Conservation (phyloP, 2,888 invertebrate species). For the Dasysyrphus albostriatus region DNA sequence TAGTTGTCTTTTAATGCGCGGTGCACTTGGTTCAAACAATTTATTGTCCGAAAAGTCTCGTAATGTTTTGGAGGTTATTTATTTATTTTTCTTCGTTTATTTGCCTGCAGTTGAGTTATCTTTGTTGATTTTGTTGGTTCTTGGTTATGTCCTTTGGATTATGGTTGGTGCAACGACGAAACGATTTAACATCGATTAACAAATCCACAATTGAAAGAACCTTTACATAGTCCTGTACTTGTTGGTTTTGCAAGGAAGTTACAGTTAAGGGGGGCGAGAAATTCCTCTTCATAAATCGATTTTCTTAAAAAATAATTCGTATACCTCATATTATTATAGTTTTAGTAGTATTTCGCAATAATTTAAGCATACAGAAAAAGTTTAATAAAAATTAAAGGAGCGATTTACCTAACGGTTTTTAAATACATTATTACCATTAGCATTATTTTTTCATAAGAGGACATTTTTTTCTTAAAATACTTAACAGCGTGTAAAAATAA, state of each 20-base stretch:
- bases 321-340: too few species aligned
- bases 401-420: too few species aligned
- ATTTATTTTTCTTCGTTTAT: background rate
- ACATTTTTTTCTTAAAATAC: too few species aligned
- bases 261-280: too few species aligned
- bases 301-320: too few species aligned
- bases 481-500: too few species aligned
- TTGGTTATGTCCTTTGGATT: constrained; percentile 61
- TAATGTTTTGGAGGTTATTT: constrained; percentile 54
- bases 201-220: constrained; percentile 44
- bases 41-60: constrained; percentile 68
- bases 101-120: constrained; percentile 43
- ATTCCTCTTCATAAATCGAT: too few species aligned
- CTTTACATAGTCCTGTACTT: constrained; percentile 34
- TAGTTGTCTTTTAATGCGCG: constrained; percentile 1
- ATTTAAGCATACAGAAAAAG: too few species aligned
- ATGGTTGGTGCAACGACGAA: constrained; percentile 42
- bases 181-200: constrained; percentile 67
- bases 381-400: too few species aligned
- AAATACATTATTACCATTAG: too few species aligned
- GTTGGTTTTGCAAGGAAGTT: background rate
- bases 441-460: too few species aligned
- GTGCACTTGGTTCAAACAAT: constrained; percentile 72
- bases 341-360: too few species aligned
- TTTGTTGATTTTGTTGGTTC: constrained; percentile 40